A percentile compares a stretch with the other conserved stretches of the same genome.
Evolutionary conservation across 1,140 invertebrate species (phyloP).

Genomic region (Orchesella cincta): DNA sequence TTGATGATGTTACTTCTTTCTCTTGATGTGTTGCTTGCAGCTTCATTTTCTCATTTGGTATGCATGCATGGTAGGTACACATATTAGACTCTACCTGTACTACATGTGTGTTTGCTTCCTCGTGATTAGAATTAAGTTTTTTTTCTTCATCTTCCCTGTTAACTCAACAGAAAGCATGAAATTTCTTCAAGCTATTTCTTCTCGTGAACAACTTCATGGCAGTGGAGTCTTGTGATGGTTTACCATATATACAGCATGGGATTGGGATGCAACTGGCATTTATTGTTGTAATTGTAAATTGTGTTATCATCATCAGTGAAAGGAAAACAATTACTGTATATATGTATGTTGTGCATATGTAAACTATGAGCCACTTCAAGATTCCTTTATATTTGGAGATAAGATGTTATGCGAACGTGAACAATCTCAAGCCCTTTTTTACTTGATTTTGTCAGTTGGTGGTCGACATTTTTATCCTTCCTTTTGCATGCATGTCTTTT

Average conservation of each 20-base stretch:
- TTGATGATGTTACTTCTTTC: background rate
- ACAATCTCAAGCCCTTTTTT: no score
- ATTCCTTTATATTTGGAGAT: no score
- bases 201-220: constrained; percentile 13
- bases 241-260: background rate
- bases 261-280: constrained; percentile 3
- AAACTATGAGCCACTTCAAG: background rate
- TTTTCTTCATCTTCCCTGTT: background rate
- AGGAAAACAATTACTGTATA: background rate
- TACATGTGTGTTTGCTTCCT: background rate
- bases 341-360: no score
- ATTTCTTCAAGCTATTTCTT: background rate
- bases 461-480: constrained; percentile 27
- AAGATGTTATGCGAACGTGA: no score
- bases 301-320: constrained; percentile 3
- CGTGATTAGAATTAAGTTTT: background rate
- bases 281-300: constrained; percentile 20
- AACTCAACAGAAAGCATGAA: background rate
- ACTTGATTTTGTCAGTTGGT: constrained; percentile 27
- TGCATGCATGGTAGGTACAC: background rate
- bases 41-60: background rate
- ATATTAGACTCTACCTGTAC: no score
- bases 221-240: background rate
- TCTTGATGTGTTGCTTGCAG: background rate
- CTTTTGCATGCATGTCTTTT: background rate